Evolutionary conservation across 2,797 vertebrate genomes (phyloP).

Genomic region (Rhinoraja longicauda): DNA sequence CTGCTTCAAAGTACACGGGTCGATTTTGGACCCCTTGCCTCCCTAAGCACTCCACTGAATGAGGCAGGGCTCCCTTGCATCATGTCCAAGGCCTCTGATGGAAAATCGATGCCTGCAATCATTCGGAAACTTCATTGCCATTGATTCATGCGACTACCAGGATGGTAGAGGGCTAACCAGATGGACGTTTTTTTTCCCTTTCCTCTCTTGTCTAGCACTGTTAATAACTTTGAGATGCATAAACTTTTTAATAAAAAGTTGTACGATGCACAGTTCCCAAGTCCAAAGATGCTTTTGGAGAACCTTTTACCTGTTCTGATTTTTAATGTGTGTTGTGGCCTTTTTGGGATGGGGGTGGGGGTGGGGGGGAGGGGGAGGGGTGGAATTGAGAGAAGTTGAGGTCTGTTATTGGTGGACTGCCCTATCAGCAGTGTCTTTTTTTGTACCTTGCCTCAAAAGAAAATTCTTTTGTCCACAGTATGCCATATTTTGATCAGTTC

Average conservation of each 20-base stretch:
- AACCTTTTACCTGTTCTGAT: background rate
- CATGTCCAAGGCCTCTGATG: background rate
- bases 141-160: background rate
- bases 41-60: background rate
- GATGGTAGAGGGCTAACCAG: background rate
- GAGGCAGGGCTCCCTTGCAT: background rate
- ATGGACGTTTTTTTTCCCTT: background rate
- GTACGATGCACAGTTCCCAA: slow-evolving; percentile 23
- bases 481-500: slow-evolving; percentile 22
- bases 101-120: background rate
- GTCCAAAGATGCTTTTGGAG: slow-evolving; percentile 31
- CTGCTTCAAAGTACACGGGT: background rate
- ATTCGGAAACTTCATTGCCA: background rate
- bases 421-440: slow-evolving; percentile 7
- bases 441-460: background rate
- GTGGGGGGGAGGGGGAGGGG: background rate
- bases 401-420: background rate
- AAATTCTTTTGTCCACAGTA: background rate
- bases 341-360: background rate
- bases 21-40: background rate
- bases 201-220: background rate
- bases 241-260: slow-evolving; percentile 14
- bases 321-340: slow-evolving; percentile 26
- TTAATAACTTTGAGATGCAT: background rate
- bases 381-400: background rate